Percentiles rank a stretch among this genome's conserved stretches.
phyloP scores from a whole-genome alignment of 2,113 vertebrate species.

The Vidua chalybeata region DNA sequence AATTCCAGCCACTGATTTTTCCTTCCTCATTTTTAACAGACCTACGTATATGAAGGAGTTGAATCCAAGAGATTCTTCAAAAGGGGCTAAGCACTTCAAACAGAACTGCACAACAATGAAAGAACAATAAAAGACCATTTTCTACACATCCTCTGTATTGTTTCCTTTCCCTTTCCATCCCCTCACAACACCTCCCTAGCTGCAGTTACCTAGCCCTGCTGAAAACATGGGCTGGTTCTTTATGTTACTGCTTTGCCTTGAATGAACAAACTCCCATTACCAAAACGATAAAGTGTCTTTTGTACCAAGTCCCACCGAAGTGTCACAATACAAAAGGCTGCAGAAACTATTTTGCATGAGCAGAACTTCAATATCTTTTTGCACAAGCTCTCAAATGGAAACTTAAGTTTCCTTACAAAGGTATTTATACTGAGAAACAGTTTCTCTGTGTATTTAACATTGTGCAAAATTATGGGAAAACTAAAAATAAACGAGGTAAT shows the following conservation, averaged over 20 bases:
- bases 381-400: neutral
- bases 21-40: constrained; percentile 74
- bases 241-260: neutral
- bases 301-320: neutral
- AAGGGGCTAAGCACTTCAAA: constrained; percentile 62
- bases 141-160: neutral
- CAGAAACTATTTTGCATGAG: neutral
- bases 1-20: neutral
- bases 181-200: neutral
- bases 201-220: neutral
- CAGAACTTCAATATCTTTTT: neutral
- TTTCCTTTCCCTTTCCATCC: neutral
- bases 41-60: constrained; percentile 88
- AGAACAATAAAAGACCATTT: neutral
- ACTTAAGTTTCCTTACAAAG: neutral
- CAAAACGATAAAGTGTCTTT: neutral
- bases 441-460: neutral
- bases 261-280: neutral
- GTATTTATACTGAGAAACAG: neutral
- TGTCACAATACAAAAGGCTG: neutral
- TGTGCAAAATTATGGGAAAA: neutral
- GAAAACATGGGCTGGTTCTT: neutral
- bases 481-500: neutral
- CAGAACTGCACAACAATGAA: neutral
- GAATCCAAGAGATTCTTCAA: constrained; percentile 92